Conservation (phyloP, 53 echinoderm and acorn worm species). For the Zoroaster sp. region DNA sequence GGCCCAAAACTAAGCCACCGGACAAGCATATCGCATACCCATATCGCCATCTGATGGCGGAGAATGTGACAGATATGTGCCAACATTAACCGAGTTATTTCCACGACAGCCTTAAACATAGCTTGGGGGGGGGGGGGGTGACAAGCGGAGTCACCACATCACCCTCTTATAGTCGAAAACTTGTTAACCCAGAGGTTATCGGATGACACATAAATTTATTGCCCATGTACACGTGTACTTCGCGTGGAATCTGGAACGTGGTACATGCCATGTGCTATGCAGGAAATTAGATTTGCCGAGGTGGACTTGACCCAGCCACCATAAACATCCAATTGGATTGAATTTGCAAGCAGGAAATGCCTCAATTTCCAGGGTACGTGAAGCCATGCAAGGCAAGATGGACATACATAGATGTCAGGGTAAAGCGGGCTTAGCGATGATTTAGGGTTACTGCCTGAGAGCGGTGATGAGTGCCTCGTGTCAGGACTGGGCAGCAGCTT, state of each 20-base stretch:
- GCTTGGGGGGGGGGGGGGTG: neutral
- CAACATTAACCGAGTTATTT: neutral
- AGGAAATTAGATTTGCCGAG: constrained; percentile 55
- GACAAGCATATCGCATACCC: neutral
- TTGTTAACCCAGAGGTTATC: neutral
- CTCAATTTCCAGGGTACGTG: constrained; percentile 63
- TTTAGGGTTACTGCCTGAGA: neutral
- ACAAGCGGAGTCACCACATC: neutral
- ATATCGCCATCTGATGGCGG: neutral
- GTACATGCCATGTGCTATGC: constrained; percentile 13
- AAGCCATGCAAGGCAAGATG: constrained; percentile 43
- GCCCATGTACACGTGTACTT: neutral
- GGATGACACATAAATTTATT: neutral
- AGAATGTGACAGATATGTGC: constrained; percentile 29
- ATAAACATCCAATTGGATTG: constrained; percentile 45
- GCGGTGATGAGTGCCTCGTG: neutral
- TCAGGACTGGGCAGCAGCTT: constrained; percentile 4
- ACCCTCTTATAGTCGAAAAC: neutral
- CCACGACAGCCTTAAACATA: neutral
- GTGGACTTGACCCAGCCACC: constrained; percentile 34
- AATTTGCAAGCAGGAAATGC: constrained; percentile 53
- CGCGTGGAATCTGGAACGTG: neutral
- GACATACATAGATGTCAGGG: neutral
- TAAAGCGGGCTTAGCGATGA: neutral
- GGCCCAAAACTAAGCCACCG: neutral